Evolutionary conservation across 2,888 invertebrate species (phyloP), one percentile per base, ranked within the genome.

Genomic region (Eupithecia vulgata): DNA sequence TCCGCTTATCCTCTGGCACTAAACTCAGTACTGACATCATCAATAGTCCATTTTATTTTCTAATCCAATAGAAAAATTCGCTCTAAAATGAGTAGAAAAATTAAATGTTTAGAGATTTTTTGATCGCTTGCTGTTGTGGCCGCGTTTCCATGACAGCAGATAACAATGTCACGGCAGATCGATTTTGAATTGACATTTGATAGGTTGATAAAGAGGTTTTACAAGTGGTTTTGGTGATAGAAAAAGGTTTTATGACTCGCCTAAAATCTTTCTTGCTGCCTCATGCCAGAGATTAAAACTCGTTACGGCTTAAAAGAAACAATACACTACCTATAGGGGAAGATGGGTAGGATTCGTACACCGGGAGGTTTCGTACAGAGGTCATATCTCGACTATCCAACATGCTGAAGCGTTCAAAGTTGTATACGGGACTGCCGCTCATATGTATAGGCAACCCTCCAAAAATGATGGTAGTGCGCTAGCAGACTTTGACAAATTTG

Each of bases 1-100:
- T 93, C 67, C 85, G 87, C 83, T 89, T 94, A 79, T 95, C 95
- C 85, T 95, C 95, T 21, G 95, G 94, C 70, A 94, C 87, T 71
- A 95, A 86, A 87, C 94, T 95, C 82, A 95, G 79, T 79, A 93
- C 90, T 85, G 95, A 94, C 93, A 95, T 94, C 71, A 78, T 91
- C 76, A 79, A 75, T 82, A 76, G 81, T 81, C 83, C 91, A 93
- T 93, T 85, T 84, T 86, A 93, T 93, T 85, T 84, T 86, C 80
- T 77, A 79, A 77, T 86, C 78, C 84, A 88, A 83, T 76, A 82
- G 67, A 78, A 78, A 82, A 82, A 76, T 67, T 76, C 71, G 78
- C 84, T 83, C 82, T 81, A 88, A 75, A 85, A 86, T 59, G 76
- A 78, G 76, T 78, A 70, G 59, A 68, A 69, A 72, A 57, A 25